Evolutionary conservation across 2,113 vertebrate genomes (phyloP).

Genomic region (Nesogale talazaci): DNA sequence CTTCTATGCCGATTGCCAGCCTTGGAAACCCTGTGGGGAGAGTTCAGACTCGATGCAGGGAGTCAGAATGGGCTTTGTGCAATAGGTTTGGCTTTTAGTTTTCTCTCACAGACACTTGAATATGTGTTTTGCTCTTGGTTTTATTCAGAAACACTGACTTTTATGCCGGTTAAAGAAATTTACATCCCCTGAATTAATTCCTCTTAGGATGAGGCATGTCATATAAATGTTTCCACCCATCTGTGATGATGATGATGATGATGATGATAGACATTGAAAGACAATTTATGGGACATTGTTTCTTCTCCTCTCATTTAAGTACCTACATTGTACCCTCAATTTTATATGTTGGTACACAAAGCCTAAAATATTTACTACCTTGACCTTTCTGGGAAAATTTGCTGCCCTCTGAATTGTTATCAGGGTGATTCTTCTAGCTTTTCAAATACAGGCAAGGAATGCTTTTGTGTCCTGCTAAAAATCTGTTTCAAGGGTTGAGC

Average conservation of each 20-base stretch:
- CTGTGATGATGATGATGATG: not conserved
- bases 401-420: not conserved
- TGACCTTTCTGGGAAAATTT: not conserved
- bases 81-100: no score
- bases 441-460: not conserved
- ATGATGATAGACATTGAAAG: not conserved
- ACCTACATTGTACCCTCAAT: not conserved
- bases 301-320: not conserved
- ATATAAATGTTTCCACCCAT: not conserved
- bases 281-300: not conserved
- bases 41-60: no score
- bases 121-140: slow-evolving; percentile 5
- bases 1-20: no score
- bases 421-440: not conserved
- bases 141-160: not conserved
- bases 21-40: no score
- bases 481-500: not conserved
- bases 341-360: not conserved
- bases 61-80: no score
- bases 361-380: not conserved
- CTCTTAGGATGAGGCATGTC: not conserved
- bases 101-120: not conserved
- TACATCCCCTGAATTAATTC: not conserved
- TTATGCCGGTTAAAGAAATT: not conserved
- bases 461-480: not conserved